Evolutionary conservation across 2,113 vertebrate genomes (phyloP).

Genomic region (Prionailurus viverrinus): DNA sequence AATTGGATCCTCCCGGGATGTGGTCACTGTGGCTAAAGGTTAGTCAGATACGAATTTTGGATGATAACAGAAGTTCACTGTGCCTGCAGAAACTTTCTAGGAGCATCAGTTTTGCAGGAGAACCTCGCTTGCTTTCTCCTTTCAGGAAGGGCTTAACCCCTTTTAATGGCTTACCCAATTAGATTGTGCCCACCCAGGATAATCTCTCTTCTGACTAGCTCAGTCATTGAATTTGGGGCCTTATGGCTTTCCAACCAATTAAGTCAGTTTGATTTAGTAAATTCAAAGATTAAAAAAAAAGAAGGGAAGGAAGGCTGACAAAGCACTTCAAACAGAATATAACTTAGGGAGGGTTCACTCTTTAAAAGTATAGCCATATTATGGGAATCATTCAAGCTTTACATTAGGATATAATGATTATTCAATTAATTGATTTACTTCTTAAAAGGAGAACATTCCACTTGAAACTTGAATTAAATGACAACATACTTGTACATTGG

Average conservation of each 20-base stretch:
- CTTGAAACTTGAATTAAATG: constrained; percentile 9
- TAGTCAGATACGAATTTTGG: neutral
- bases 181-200: too few species aligned
- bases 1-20: neutral
- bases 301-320: neutral
- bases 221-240: too few species aligned
- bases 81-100: neutral
- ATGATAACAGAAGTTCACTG: neutral
- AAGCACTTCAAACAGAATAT: neutral
- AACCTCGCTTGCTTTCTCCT: neutral
- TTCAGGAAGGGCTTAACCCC: neutral
- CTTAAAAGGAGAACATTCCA: neutral
- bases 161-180: neutral
- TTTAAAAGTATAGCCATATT: neutral
- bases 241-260: neutral
- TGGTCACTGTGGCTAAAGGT: neutral
- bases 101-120: neutral
- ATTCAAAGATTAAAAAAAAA: neutral
- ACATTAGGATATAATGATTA: neutral
- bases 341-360: neutral
- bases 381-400: neutral
- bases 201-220: neutral
- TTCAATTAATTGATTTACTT: neutral
- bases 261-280: neutral
- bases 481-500: neutral